phyloP scores from a whole-genome alignment of 2,113 vertebrate genomes.

The Maccullochella peelii region DNA sequence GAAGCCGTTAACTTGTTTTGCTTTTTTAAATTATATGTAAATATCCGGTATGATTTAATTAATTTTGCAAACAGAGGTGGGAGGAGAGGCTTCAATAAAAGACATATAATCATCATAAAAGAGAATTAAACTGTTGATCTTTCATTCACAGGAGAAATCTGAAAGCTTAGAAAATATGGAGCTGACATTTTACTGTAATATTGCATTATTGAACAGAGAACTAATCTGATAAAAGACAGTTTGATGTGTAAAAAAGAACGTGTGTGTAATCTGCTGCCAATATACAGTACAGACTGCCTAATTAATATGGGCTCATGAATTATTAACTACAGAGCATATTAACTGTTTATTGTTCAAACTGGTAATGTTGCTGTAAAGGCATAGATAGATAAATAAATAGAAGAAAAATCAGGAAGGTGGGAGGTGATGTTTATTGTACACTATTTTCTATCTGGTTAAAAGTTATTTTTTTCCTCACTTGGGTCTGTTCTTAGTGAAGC shows the following conservation, averaged over 20 bases:
- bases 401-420: conserved; percentile 7
- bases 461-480: conserved; percentile 4
- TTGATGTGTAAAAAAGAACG: neutral
- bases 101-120: neutral
- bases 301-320: neutral
- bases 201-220: neutral
- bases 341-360: neutral
- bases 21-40: neutral
- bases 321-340: neutral
- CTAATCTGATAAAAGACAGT: neutral
- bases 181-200: neutral
- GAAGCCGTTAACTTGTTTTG: neutral
- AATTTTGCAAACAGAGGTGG: neutral
- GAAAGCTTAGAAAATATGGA: neutral
- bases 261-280: neutral
- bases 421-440: conserved; percentile 28
- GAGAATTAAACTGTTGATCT: neutral
- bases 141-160: conserved; percentile 3
- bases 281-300: neutral
- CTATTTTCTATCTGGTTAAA: conserved; percentile 27
- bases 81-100: neutral
- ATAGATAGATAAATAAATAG: neutral
- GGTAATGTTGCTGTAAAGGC: neutral
- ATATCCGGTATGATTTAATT: neutral
- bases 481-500: conserved; percentile 30